These are phyloP conservation scores for Rissa tridactyla DNA, from an alignment of 2,113 vertebrate genomes.

Conservation along the genomic window DNA sequence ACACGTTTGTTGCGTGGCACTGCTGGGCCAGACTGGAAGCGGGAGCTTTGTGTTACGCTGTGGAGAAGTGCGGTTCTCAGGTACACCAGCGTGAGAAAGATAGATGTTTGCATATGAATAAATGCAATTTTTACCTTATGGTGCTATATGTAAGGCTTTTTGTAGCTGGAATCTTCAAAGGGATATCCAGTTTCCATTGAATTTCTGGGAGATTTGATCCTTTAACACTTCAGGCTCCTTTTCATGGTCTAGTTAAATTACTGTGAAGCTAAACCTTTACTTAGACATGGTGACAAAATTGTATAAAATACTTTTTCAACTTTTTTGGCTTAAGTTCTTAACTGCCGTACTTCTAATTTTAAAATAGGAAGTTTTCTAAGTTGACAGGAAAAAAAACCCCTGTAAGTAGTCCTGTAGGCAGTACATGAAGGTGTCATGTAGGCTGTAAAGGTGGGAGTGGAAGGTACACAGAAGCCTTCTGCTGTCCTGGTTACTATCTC, in stretches of 20 bases:
- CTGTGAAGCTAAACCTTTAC: background rate
- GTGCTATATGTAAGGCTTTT: background rate
- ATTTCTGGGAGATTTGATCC: background rate
- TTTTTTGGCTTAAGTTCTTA: background rate
- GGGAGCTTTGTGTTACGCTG: background rate
- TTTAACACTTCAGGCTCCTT: background rate
- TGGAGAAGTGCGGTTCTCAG: rapidly evolving
- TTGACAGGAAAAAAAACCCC: background rate
- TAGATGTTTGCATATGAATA: background rate
- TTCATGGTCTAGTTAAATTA: background rate
- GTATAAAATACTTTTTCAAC: background rate
- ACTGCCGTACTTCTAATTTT: background rate
- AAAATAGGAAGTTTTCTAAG: background rate
- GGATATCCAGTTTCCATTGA: background rate
- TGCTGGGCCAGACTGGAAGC: rapidly evolving
- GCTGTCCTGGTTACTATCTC: background rate
- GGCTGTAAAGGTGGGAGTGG: background rate
- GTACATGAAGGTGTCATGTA: background rate
- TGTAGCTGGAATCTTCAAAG: background rate
- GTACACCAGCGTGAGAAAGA: no score
- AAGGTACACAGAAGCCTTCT: background rate
- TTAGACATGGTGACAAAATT: background rate
- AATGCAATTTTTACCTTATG: background rate
- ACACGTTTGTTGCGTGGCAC: rapidly evolving
- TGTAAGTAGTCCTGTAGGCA: background rate